Evolutionary conservation across 2,113 vertebrate genomes (phyloP).

Genomic region (Labrus mixtus): DNA sequence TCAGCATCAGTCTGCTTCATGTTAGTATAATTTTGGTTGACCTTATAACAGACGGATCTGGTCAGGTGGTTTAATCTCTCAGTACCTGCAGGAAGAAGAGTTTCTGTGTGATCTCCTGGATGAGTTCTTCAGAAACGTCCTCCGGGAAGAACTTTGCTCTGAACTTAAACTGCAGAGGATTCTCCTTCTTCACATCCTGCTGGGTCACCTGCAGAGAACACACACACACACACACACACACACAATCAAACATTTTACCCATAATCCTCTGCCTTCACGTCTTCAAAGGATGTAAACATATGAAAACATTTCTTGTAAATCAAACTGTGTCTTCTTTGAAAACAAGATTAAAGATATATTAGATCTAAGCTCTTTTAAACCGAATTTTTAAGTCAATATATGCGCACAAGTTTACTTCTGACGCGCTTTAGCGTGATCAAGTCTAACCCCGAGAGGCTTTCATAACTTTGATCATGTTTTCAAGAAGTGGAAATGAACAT

Average conservation of each 20-base stretch:
- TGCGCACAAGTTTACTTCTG: background rate
- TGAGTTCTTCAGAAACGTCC: slow-evolving; percentile 97
- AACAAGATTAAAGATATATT: background rate
- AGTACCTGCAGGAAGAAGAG: slow-evolving; percentile 98
- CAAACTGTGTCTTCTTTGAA: background rate
- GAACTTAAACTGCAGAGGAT: slow-evolving; percentile 97
- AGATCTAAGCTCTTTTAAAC: slow-evolving; percentile 6
- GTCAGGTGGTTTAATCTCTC: background rate
- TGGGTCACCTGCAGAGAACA: slow-evolving; percentile 88
- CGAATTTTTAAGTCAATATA: slow-evolving; percentile 4
- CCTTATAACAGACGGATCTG: background rate
- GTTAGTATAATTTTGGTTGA: background rate
- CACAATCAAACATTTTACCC: background rate
- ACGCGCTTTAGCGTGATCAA: background rate
- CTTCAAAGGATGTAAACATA: background rate
- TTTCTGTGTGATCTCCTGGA: slow-evolving; percentile 98
- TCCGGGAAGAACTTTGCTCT: slow-evolving; percentile 98
- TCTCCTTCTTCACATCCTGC: slow-evolving; percentile 98
- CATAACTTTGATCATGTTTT: background rate
- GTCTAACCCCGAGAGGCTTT: background rate
- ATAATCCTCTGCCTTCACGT: background rate
- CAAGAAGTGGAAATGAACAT: background rate
- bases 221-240: background rate
- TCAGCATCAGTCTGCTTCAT: background rate
- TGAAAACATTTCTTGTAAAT: background rate